Evolutionary conservation across 1,140 invertebrate genomes (phyloP), one percentile per base, ranked within the genome.

Genomic region (Apis florea): DNA sequence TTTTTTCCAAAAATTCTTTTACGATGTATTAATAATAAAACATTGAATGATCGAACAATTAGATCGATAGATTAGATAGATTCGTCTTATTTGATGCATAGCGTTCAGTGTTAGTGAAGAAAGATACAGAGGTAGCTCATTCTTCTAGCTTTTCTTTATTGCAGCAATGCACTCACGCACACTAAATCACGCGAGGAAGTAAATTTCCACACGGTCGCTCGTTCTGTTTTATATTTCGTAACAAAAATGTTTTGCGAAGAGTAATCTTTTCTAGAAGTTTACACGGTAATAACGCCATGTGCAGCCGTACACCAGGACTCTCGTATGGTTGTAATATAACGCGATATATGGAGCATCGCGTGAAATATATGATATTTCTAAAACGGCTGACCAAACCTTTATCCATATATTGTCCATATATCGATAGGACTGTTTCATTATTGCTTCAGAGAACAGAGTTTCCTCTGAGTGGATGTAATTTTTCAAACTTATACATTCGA

Each of bases 161-260:
- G 24, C 53, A 15, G 17, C n/a, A 19, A 17, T 31, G 21, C 54
- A 21, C 9, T 17, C 63, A 10, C 66, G 40, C n/a, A 13, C 21
- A 21, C 26, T 68, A 68, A 51, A 53, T n/a, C 49, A 8, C 31
- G 53, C 53, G 15, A 12, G 51, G 24, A 77, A 77, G 40, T 26
- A 69, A 56, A 59, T 58, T 56, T 58, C 31, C 31, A 56, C 40
- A 24, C 53, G 53, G 31, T 71, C 56, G 26, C 63, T 61, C 13
- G 12, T 51, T 40, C 56, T 71, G 47, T 56, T 79, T 71, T 79
- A 71, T 79, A 71, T 79, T 79, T 71, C 67, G 63, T 71, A 71
- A 71, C 24, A 54, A 71, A 71, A 71, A 71, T 58, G 47, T 40
- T 71, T 69, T 67, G 17, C 56, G 56, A n/a, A n/a, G 47, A 71